Percentiles rank a stretch among this genome's conserved stretches.
Conservation (phyloP, 2,113 vertebrate genomes). For the Neotragus moschatus region DNA sequence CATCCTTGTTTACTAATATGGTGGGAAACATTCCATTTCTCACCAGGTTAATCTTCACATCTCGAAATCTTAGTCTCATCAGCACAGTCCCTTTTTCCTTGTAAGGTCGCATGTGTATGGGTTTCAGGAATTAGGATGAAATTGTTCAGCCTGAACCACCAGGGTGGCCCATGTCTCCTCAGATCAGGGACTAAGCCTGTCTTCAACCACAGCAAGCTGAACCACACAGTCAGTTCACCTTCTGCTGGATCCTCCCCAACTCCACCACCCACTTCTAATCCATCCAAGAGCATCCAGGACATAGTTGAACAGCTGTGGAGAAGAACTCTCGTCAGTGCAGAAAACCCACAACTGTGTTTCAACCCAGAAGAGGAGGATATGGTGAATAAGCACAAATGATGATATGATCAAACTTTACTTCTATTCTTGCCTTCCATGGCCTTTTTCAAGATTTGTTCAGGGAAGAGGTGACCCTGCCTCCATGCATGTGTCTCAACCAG, state of each 20-base stretch:
- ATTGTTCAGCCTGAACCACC: not conserved
- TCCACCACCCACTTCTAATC: not conserved
- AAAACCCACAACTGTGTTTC: not conserved
- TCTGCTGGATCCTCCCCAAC: not conserved
- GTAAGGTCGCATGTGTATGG: not conserved
- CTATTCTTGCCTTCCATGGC: not conserved
- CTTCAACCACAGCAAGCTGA: not conserved
- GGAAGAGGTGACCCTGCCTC: not conserved
- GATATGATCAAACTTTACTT: not conserved
- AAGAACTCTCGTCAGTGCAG: not conserved
- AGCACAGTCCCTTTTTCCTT: not conserved
- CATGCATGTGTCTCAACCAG: not conserved
- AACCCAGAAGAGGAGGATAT: not conserved
- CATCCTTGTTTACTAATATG: not conserved
- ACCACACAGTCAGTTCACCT: not conserved
- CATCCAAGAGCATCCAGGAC: not conserved
- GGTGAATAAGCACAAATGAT: not conserved
- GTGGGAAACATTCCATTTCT: not conserved
- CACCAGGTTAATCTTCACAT: not conserved
- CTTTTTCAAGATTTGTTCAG: not conserved
- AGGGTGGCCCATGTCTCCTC: not conserved
- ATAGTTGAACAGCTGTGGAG: rapidly evolving
- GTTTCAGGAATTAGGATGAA: not conserved
- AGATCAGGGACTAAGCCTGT: not conserved
- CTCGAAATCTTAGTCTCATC: not conserved